Evolutionary conservation across 2,888 invertebrate genomes (phyloP).

Genomic region (Drosophila acutilabella): DNA sequence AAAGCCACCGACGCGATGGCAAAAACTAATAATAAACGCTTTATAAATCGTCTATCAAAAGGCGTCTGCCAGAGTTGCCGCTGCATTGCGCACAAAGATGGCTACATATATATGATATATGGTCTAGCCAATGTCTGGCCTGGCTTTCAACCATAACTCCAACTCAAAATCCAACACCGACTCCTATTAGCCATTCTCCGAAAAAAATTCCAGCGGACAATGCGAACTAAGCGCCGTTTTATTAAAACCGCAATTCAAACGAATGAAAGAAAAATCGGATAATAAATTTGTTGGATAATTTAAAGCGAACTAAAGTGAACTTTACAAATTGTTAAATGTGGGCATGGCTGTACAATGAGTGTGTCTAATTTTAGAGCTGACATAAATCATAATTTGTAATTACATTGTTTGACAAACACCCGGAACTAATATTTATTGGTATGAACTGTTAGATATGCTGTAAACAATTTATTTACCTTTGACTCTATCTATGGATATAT

Average conservation of each 20-base stretch:
- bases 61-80: slow-evolving; percentile 36
- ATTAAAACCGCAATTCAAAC: slow-evolving; percentile 56
- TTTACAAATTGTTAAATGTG: slow-evolving; percentile 39
- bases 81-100: slow-evolving; percentile 44
- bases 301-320: slow-evolving; percentile 24
- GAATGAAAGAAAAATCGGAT: slow-evolving; percentile 43
- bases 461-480: not conserved
- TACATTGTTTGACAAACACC: slow-evolving; percentile 55
- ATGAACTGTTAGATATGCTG: slow-evolving; percentile 18
- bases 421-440: not conserved
- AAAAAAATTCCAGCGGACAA: slow-evolving; percentile 42
- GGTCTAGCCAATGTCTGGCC: slow-evolving; percentile 67
- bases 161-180: slow-evolving; percentile 28
- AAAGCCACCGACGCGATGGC: slow-evolving; percentile 60
- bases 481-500: too few species aligned
- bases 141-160: slow-evolving; percentile 35
- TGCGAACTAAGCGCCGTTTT: slow-evolving; percentile 45
- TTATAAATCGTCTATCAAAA: slow-evolving; percentile 78
- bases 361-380: slow-evolving; percentile 32
- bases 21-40: slow-evolving; percentile 78
- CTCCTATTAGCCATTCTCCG: slow-evolving; percentile 27
- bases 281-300: slow-evolving; percentile 43
- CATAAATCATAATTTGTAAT: slow-evolving; percentile 68
- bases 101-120: slow-evolving; percentile 58
- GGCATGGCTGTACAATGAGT: slow-evolving; percentile 21